Conservation (phyloP, 2,113 vertebrate species). For the Carettochelys insculpta region DNA sequence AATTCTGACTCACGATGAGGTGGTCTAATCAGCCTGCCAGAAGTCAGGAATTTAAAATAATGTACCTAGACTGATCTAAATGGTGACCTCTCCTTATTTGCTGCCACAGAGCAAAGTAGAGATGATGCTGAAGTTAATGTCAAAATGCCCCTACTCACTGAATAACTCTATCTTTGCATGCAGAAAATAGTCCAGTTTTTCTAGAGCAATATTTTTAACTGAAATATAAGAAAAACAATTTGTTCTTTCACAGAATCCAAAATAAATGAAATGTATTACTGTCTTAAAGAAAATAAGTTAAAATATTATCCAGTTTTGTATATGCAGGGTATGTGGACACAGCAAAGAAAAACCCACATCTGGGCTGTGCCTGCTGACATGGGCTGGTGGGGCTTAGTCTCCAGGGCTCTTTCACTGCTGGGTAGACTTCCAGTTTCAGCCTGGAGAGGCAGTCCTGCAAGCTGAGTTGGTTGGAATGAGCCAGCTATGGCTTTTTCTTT, state of each 20-base stretch:
- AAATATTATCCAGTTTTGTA: background rate
- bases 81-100: background rate
- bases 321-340: background rate
- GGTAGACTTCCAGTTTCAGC: background rate
- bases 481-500: background rate
- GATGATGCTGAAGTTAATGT: background rate
- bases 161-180: background rate
- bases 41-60: background rate
- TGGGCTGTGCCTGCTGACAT: background rate
- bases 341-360: background rate
- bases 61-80: background rate
- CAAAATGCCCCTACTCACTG: background rate
- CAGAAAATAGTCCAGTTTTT: background rate
- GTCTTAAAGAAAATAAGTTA: background rate
- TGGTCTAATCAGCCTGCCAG: background rate
- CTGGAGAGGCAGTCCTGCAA: background rate
- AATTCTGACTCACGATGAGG: background rate
- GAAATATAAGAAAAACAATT: background rate
- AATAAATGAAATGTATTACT: background rate
- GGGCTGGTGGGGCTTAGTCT: background rate
- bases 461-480: background rate
- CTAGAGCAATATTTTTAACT: background rate
- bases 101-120: rapidly evolving
- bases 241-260: background rate
- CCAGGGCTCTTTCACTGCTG: background rate